Evolutionary conservation across 2,113 vertebrate species (phyloP).

Genomic region (Polyodon spathula): DNA sequence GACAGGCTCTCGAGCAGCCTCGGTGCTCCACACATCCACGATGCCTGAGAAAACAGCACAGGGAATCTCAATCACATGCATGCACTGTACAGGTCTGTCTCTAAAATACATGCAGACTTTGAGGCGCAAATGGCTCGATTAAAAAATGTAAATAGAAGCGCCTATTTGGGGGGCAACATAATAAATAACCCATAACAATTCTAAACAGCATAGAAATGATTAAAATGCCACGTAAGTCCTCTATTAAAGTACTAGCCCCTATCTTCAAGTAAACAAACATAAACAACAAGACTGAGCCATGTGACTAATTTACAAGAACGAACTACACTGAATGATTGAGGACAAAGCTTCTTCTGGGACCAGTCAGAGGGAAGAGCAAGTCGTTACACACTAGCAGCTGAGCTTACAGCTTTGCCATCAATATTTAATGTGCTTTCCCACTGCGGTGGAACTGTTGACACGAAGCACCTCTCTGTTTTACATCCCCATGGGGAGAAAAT

Average conservation of each 20-base stretch:
- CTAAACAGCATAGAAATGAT: no score
- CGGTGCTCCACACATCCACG: conserved; percentile 81
- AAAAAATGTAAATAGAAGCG: no score
- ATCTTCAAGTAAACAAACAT: not conserved
- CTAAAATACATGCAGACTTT: no score
- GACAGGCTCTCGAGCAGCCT: conserved; percentile 65
- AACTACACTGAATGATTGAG: not conserved
- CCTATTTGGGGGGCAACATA: no score
- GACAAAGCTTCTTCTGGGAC: not conserved
- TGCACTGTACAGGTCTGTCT: no score
- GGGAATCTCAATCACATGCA: no score
- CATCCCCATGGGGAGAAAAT: not conserved
- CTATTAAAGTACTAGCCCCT: not conserved
- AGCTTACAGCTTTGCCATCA: conserved; percentile 11
- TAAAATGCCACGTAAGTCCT: no score
- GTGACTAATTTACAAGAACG: conserved; percentile 3
- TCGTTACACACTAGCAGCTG: not conserved
- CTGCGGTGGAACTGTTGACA: conserved; percentile 12
- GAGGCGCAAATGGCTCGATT: no score
- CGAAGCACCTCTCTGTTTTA: conserved; percentile 1
- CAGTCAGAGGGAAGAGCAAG: not conserved
- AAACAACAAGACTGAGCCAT: not conserved
- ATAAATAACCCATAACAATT: no score
- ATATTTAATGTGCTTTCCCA: conserved; percentile 13
- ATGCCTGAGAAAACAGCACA: conserved; percentile 69